Percentiles rank a stretch among this genome's conserved stretches.
phyloP scores from a whole-genome alignment of 2,113 vertebrate genomes.

The Gymnocephalus cernua region DNA sequence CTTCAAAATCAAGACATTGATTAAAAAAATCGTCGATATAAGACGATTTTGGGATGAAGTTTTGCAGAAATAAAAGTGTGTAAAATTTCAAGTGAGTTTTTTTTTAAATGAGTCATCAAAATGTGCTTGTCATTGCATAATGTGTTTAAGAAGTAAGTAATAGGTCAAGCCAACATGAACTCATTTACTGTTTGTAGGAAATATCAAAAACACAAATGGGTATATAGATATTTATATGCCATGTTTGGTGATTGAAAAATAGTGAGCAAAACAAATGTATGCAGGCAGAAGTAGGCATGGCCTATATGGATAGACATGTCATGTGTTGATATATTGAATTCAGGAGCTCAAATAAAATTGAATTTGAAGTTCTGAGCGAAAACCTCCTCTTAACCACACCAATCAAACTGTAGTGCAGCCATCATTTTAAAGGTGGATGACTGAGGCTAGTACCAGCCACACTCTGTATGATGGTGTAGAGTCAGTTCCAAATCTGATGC shows the following conservation, averaged over 20 bases:
- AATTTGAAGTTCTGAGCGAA: not conserved
- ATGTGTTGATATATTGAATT: not conserved
- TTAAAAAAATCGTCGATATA: not conserved
- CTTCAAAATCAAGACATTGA: not conserved
- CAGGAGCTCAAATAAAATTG: not conserved
- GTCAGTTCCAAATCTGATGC: not conserved
- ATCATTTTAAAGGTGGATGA: not conserved
- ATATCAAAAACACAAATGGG: not conserved
- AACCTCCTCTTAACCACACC: not conserved
- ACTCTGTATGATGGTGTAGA: not conserved
- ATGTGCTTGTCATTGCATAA: not conserved
- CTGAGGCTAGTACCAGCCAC: not conserved
- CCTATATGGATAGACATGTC: not conserved
- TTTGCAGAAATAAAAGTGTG: not conserved
- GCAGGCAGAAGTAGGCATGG: not conserved
- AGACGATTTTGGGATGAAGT: not conserved
- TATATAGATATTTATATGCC: not conserved
- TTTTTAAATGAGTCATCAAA: too few relatives aligned
- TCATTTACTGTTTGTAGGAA: not conserved
- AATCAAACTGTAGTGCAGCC: not conserved
- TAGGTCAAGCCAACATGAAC: not conserved
- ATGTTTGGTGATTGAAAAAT: not conserved
- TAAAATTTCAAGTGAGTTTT: not conserved
- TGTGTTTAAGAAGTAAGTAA: not conserved
- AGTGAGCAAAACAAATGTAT: not conserved